These are phyloP conservation scores for Stictocephala bisonia DNA, from an alignment of 2,888 invertebrate genomes.

Conservation along the genomic window DNA sequence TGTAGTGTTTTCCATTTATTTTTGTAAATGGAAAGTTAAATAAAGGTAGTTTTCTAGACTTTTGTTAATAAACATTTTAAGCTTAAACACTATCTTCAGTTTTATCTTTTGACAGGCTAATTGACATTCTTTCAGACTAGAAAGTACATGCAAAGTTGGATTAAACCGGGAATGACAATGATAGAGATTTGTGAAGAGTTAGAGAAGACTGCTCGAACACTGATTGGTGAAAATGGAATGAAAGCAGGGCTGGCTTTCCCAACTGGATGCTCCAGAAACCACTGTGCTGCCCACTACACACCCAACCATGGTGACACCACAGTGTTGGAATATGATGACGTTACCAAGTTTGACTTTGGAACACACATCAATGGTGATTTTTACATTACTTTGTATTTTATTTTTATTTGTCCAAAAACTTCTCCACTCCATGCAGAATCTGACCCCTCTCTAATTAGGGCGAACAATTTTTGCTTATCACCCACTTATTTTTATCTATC, in stretches of 20 bases:
- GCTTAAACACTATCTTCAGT: too few relatives aligned
- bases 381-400: not conserved
- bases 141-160: conserved; percentile 90
- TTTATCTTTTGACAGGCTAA: too few relatives aligned
- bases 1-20: too few relatives aligned
- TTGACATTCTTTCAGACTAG: conserved; percentile 81
- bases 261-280: conserved; percentile 94
- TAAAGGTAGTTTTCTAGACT: too few relatives aligned
- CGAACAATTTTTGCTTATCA: not conserved
- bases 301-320: conserved; percentile 98
- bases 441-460: too few relatives aligned
- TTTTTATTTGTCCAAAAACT: too few relatives aligned
- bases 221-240: conserved; percentile 95
- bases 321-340: conserved; percentile 94
- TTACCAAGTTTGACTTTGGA: conserved; percentile 99
- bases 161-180: conserved; percentile 99
- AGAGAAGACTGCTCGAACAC: conserved; percentile 88
- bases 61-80: too few relatives aligned
- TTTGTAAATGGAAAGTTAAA: too few relatives aligned
- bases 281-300: conserved; percentile 99
- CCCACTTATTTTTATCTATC: too few relatives aligned
- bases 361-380: conserved; percentile 91
- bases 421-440: too few relatives aligned
- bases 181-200: conserved; percentile 97
- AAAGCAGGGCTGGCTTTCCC: conserved; percentile 96